These are phyloP conservation scores for Gymnothorax javanicus DNA, from an alignment of 2,797 vertebrate genomes.

Conservation along the genomic window DNA sequence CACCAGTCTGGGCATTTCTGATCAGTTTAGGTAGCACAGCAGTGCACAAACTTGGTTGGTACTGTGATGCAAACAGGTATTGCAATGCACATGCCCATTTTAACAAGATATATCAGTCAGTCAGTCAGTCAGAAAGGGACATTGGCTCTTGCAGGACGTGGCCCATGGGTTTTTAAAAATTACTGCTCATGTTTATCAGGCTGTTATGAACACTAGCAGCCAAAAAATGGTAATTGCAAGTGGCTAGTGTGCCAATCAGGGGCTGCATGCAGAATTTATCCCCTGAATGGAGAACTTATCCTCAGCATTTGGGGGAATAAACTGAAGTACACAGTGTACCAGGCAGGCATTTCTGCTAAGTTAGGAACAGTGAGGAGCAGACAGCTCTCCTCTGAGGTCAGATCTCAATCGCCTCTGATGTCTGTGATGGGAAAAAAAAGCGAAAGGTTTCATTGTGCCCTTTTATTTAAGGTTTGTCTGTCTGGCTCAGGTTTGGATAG, in stretches of 20 bases:
- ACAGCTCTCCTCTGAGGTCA: slow-evolving; percentile 30
- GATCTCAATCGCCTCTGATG: slow-evolving; percentile 30
- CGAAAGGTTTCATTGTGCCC: slow-evolving; percentile 40
- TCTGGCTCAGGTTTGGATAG: slow-evolving; percentile 33
- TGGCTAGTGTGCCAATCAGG: neutral
- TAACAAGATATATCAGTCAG: no score
- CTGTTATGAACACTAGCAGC: neutral
- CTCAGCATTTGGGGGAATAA: slow-evolving; percentile 55
- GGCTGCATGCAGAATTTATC: neutral
- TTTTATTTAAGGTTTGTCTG: slow-evolving; percentile 35
- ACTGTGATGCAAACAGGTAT: no score
- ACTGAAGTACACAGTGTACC: slow-evolving; percentile 41
- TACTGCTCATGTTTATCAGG: neutral
- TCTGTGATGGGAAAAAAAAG: slow-evolving; percentile 17
- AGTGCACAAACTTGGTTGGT: no score
- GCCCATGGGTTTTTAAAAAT: neutral
- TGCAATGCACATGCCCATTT: no score
- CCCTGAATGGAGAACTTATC: slow-evolving; percentile 10
- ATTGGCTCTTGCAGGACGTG: no score
- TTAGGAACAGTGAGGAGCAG: slow-evolving; percentile 43
- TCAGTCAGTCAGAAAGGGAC: no score
- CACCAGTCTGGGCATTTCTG: no score
- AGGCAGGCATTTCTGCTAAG: slow-evolving; percentile 38
- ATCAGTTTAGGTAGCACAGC: no score
- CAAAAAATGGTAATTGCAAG: neutral